A percentile compares a stretch with the other conserved stretches of the same genome.
These are phyloP conservation scores for Bombus difficillimus DNA, from an alignment of 1,140 invertebrate species.

Conservation along the genomic window DNA sequence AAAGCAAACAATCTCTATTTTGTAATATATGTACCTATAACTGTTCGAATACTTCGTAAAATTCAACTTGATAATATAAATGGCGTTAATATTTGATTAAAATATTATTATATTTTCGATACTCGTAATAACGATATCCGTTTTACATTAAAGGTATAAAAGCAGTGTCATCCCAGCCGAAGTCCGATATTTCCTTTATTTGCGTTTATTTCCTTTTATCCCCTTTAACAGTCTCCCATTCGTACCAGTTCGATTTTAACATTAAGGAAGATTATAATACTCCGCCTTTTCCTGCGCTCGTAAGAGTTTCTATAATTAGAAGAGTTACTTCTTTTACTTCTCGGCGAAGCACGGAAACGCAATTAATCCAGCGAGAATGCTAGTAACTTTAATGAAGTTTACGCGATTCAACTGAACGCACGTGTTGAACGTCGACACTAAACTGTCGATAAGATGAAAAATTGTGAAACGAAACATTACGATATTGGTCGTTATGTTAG, in stretches of 20 bases:
- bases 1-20: background rate
- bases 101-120: background rate
- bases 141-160: background rate
- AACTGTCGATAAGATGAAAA: background rate
- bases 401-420: slow-evolving; percentile 32
- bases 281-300: background rate
- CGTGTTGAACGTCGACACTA: background rate
- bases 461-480: background rate
- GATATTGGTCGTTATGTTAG: background rate
- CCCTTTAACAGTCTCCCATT: slow-evolving; percentile 16
- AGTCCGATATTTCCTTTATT: slow-evolving; percentile 25
- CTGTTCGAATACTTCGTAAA: background rate
- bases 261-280: background rate
- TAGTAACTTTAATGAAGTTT: slow-evolving; percentile 9
- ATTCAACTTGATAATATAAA: background rate
- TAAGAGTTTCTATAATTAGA: slow-evolving; percentile 46
- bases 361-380: slow-evolving; percentile 44
- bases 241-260: background rate
- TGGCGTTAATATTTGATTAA: background rate
- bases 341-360: slow-evolving; percentile 20
- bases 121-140: background rate
- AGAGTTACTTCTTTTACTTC: slow-evolving; percentile 27
- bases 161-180: background rate
- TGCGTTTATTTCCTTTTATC: background rate
- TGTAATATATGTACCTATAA: background rate